Percentiles rank a stretch among this genome's conserved stretches.
phyloP scores from a whole-genome alignment of 2,888 invertebrate genomes.

The Cenopis cana region DNA sequence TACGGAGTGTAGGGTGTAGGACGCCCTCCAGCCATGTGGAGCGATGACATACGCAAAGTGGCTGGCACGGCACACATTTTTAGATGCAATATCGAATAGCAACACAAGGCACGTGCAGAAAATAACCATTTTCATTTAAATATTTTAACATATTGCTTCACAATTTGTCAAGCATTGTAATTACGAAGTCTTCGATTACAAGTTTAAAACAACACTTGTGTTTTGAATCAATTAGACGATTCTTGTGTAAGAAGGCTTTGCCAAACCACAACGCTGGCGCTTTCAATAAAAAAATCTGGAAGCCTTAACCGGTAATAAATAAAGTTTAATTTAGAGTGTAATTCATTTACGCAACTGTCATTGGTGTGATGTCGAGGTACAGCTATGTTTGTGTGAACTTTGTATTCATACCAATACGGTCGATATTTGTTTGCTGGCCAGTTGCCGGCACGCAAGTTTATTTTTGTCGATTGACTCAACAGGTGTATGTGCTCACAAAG shows the following conservation, averaged over 20 bases:
- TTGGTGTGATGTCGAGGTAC: not conserved
- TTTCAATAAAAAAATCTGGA: not conserved
- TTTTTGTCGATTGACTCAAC: slow-evolving; percentile 18
- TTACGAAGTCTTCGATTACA: slow-evolving; percentile 12
- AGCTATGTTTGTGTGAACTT: not conserved
- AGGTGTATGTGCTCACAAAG: slow-evolving; percentile 18
- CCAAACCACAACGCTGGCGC: not conserved
- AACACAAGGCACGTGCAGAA: too few species aligned
- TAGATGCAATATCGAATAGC: too few species aligned
- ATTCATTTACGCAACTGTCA: not conserved
- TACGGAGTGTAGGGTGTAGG: too few species aligned
- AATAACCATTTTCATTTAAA: not conserved
- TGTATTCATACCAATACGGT: not conserved
- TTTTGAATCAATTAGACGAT: slow-evolving; percentile 29
- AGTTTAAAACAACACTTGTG: slow-evolving; percentile 22
- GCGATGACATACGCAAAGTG: too few species aligned
- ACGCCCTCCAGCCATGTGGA: too few species aligned
- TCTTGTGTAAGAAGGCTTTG: slow-evolving; percentile 25
- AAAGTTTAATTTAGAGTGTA: not conserved
- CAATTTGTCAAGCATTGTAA: not conserved
- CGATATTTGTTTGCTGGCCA: not conserved
- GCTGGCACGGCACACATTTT: too few species aligned
- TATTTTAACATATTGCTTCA: not conserved
- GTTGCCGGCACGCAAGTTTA: not conserved
- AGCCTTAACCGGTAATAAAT: not conserved